A percentile compares a stretch with the other conserved stretches of the same genome.
Evolutionary conservation across 2,113 vertebrate species (phyloP).

Genomic region (Mungos mungo): DNA sequence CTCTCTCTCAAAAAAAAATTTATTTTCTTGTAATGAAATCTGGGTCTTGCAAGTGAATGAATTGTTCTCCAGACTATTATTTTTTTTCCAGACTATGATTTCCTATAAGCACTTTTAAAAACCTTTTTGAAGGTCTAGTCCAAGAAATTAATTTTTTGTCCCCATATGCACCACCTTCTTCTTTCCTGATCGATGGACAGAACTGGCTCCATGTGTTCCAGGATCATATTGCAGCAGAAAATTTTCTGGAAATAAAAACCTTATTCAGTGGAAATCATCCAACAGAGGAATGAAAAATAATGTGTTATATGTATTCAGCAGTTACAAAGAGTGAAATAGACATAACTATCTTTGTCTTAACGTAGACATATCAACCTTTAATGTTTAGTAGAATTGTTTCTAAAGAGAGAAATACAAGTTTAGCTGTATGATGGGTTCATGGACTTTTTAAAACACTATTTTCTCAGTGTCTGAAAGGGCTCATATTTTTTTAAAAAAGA

Average conservation of each 20-base stretch:
- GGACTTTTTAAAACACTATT: not conserved
- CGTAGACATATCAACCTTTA: not conserved
- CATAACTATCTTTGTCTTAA: not conserved
- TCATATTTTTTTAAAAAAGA: not conserved
- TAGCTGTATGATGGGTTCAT: not conserved
- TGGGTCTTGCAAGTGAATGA: not conserved
- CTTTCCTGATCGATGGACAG: not conserved
- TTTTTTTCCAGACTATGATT: not conserved
- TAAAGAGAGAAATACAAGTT: not conserved
- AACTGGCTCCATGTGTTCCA: not conserved
- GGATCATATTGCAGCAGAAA: not conserved
- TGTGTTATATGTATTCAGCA: not conserved
- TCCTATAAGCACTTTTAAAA: slow-evolving; percentile 4
- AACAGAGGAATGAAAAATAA: not conserved
- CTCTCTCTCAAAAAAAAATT: not conserved
- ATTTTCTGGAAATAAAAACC: not conserved
- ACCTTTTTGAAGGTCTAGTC: not conserved
- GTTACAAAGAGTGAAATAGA: not conserved
- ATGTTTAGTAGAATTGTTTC: not conserved
- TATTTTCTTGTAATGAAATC: not conserved
- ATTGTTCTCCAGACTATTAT: not conserved
- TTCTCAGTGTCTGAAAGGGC: not conserved
- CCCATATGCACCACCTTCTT: not conserved
- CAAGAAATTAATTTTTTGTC: not conserved
- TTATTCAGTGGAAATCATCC: not conserved